These are phyloP conservation scores for Gortyna flavago DNA, from an alignment of 2,888 invertebrate genomes.

Conservation along the genomic window DNA sequence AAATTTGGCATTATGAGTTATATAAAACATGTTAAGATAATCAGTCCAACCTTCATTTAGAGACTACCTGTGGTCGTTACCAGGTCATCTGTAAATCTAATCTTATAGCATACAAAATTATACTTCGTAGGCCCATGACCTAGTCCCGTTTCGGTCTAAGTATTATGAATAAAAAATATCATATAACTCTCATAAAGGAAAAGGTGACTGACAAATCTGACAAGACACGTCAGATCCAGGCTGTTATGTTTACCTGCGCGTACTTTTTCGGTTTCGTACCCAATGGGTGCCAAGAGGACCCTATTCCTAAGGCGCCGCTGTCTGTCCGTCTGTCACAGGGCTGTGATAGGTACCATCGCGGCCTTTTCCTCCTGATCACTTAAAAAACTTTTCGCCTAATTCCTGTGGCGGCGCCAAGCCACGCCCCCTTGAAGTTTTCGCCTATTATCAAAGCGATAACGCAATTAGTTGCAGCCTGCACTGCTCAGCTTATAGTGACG, in stretches of 20 bases:
- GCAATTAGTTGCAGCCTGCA: too few species aligned
- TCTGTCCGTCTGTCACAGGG: background rate
- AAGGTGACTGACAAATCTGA: slow-evolving; percentile 30
- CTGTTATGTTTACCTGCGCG: background rate
- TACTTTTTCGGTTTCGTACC: background rate
- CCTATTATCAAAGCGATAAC: too few species aligned
- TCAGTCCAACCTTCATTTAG: background rate
- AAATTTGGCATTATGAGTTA: too few species aligned
- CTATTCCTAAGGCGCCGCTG: background rate
- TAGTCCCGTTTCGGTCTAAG: slow-evolving; percentile 1
- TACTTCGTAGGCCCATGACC: background rate
- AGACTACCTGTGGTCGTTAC: too few species aligned
- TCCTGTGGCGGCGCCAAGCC: too few species aligned
- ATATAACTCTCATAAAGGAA: slow-evolving; percentile 5
- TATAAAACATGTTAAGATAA: background rate
- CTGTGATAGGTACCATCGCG: too few species aligned
- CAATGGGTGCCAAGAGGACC: background rate
- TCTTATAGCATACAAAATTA: slow-evolving; percentile 8
- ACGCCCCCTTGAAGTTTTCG: too few species aligned
- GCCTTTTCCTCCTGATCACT: too few species aligned
- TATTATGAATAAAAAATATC: slow-evolving; percentile 41
- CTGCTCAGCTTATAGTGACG: too few species aligned
- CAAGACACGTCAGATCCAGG: slow-evolving; percentile 22
- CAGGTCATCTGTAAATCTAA: too few species aligned
- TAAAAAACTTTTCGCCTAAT: too few species aligned